Percentiles rank a stretch among this genome's conserved stretches.
These are phyloP conservation scores for Erythrocebus patas DNA, from an alignment of 2,113 vertebrate genomes.

Conservation along the genomic window DNA sequence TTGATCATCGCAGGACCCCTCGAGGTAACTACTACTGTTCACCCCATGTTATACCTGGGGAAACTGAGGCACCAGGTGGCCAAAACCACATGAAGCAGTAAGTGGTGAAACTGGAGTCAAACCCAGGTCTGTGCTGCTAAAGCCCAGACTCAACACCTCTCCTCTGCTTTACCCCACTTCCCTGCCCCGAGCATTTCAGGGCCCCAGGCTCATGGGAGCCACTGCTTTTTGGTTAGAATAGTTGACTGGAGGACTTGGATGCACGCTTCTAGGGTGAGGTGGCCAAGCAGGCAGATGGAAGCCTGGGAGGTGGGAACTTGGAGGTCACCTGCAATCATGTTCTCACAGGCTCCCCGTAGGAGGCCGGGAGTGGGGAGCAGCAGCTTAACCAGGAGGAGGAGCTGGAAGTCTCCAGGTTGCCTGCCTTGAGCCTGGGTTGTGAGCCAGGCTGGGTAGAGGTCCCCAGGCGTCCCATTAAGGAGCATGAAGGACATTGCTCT, in stretches of 20 bases:
- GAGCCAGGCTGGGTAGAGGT: not conserved
- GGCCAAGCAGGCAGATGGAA: not conserved
- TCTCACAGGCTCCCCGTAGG: fast-evolving
- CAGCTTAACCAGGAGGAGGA: not conserved
- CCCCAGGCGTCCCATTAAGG: not conserved
- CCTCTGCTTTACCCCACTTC: too few relatives aligned
- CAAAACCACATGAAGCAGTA: not conserved
- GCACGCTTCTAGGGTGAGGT: not conserved
- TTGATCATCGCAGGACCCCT: not conserved
- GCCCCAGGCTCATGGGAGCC: not conserved
- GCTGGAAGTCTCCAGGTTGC: not conserved
- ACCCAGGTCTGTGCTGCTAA: not conserved
- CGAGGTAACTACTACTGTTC: not conserved
- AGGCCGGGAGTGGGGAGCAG: not conserved
- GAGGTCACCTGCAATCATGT: not conserved
- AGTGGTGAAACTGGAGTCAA: not conserved
- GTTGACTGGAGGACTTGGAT: not conserved
- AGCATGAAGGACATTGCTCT: not conserved
- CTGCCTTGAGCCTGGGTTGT: not conserved
- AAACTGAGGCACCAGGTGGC: not conserved
- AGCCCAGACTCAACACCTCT: not conserved
- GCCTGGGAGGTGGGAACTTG: not conserved
- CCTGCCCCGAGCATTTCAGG: not conserved
- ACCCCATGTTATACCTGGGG: not conserved
- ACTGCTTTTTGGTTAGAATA: not conserved